Evolutionary conservation across 2,113 vertebrate species (phyloP), one percentile per base, ranked within the genome.

Genomic region (Malurus melanocephalus): DNA sequence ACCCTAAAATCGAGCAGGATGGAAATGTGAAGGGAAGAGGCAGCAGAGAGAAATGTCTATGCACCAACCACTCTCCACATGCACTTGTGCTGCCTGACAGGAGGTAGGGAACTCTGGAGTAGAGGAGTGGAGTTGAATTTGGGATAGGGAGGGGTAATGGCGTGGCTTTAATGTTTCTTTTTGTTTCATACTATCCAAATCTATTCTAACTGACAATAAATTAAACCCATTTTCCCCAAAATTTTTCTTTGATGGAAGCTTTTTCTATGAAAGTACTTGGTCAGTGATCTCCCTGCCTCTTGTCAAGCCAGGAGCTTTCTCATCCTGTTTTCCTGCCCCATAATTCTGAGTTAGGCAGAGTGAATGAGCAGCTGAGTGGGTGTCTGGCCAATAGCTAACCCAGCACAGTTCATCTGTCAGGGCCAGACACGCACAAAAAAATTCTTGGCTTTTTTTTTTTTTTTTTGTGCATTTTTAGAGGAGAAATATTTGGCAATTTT

Each of bases 81-180:
- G 9, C 2, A 6, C 4, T 27, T 51, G 43, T 26, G 33, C 15
- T 55, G 24, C 43, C 30, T 53, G 18, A 5, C 0, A 1, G 5
- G 10, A 69, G 8, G 18, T 5, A 72, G 28, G 53, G 35, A 21
- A 46, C 15, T 24, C 40, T 35, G 19, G 28, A 64, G 26, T 0
- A 8, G 73, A 53, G 10, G 4, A 81, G 4, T 22, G 23, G 87
- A 74, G 12, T 16, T 38, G 35, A 49, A 17, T 76, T 75, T 80
- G 52, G 27, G 12, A 46, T 12, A 48, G 9, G 8, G 5, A 28
- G 8, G 15, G 42, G 9, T 32, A 52, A 78, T 18, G 18, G 23
- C 16, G 13, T 33, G 46, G 26, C 20, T 73, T 68, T 46, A 42
- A 48, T 32, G 11, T 35, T 79, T 88, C 6, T 0, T 53, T 78